Conservation (phyloP, 2,797 vertebrate species). For the Bucorvus abyssinicus region DNA sequence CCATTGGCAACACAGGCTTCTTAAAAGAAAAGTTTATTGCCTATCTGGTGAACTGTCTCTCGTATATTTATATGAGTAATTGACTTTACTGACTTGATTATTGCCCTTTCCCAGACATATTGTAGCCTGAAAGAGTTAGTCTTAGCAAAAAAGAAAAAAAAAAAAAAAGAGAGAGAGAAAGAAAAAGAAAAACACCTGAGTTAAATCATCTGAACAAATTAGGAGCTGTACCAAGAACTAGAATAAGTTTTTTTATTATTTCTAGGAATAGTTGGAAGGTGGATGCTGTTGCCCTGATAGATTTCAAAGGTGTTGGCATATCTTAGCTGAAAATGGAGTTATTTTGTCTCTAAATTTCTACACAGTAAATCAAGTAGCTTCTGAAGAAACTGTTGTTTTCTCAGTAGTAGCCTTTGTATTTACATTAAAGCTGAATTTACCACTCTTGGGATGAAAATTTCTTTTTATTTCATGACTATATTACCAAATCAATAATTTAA, state of each 20-base stretch:
- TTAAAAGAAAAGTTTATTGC: neutral
- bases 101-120: neutral
- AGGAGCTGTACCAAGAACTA: neutral
- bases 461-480: constrained; percentile 64
- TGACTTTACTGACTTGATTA: neutral
- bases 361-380: constrained; percentile 37
- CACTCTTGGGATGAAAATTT: constrained; percentile 60
- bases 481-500: constrained; percentile 70
- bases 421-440: constrained; percentile 64
- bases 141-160: neutral
- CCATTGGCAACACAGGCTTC: neutral
- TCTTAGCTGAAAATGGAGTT: constrained; percentile 44
- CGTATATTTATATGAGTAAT: neutral
- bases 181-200: neutral
- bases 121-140: neutral
- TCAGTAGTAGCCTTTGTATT: constrained; percentile 52
- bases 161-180: neutral
- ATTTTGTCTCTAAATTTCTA: constrained; percentile 38
- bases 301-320: neutral
- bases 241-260: neutral
- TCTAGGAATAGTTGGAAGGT: neutral
- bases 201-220: neutral
- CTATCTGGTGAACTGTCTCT: neutral
- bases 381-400: constrained; percentile 37
- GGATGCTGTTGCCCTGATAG: neutral